Conservation (phyloP, 2,888 invertebrate species). For the Tetrapedia diversipes region DNA sequence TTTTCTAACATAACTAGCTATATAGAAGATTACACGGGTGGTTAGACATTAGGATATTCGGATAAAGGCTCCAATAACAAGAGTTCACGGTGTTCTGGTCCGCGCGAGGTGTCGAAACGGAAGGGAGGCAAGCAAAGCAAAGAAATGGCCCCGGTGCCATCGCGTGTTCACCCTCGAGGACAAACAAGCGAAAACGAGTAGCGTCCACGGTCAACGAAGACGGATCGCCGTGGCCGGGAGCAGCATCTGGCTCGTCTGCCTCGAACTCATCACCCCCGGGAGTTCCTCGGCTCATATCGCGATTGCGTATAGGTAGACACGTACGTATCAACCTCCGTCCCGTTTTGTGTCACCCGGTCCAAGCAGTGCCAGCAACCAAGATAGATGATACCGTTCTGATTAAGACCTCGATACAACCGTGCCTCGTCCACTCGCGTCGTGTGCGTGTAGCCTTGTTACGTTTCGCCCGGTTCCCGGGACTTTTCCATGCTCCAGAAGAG, state of each 20-base stretch:
- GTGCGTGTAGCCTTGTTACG: constrained; percentile 16
- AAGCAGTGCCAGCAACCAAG: constrained; percentile 60
- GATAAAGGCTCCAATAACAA: too few relatives aligned
- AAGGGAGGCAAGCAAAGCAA: constrained; percentile 5
- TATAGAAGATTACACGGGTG: too few relatives aligned
- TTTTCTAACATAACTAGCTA: too few relatives aligned
- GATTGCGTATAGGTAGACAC: constrained; percentile 47
- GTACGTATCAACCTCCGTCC: constrained; percentile 55
- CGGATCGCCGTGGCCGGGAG: constrained; percentile 70
- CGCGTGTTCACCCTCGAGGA: constrained; percentile 73
- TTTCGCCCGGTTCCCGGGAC: constrained; percentile 28
- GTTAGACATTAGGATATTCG: too few relatives aligned
- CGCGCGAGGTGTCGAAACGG: too few relatives aligned
- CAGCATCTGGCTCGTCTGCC: constrained; percentile 61
- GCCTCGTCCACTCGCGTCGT: constrained; percentile 18
- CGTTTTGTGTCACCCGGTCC: constrained; percentile 62
- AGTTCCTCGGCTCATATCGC: constrained; percentile 66
- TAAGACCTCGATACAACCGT: constrained; percentile 55
- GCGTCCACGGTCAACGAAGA: constrained; percentile 75
- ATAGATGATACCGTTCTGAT: constrained; percentile 63
- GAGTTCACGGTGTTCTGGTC: too few relatives aligned
- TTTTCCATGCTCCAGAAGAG: neutral
- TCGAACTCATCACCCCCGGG: constrained; percentile 51
- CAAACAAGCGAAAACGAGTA: constrained; percentile 77
- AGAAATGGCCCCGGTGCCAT: too few relatives aligned